These are phyloP conservation scores for Drosophila sturtevanti DNA, from an alignment of 1,140 invertebrate species.

Conservation along the genomic window DNA sequence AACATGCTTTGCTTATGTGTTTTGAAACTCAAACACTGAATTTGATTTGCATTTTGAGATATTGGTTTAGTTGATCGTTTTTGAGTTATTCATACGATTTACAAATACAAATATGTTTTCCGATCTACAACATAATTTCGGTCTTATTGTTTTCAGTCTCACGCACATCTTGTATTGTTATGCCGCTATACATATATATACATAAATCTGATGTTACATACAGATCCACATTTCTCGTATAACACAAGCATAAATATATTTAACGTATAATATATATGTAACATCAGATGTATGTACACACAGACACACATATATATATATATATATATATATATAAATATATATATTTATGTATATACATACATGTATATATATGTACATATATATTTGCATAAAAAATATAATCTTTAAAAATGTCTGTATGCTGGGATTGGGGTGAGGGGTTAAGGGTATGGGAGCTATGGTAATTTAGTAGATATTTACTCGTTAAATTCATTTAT, in stretches of 20 bases:
- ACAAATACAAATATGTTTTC: conserved; percentile 44
- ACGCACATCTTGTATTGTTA: conserved; percentile 55
- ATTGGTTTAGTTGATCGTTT: conserved; percentile 40
- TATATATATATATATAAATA: conserved; percentile 52
- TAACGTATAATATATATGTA: conserved; percentile 10
- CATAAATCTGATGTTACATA: conserved; percentile 15
- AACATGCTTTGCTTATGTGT: conserved; percentile 21
- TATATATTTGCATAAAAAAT: conserved; percentile 55
- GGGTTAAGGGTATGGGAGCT: not conserved
- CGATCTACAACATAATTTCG: conserved; percentile 40
- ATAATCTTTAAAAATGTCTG: conserved; percentile 71
- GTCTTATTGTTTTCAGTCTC: conserved; percentile 52
- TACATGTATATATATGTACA: conserved; percentile 17
- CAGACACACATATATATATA: conserved; percentile 26
- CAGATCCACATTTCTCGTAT: conserved; percentile 9
- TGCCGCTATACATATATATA: conserved; percentile 37
- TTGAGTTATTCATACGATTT: conserved; percentile 36
- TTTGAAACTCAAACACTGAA: conserved; percentile 12
- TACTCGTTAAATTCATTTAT: conserved; percentile 75
- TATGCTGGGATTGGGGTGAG: not conserved
- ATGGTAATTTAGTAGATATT: conserved; percentile 65
- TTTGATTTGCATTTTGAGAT: conserved; percentile 58
- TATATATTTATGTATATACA: conserved; percentile 21
- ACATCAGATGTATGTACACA: conserved; percentile 10
- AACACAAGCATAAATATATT: conserved; percentile 26